Evolutionary conservation across 2,113 vertebrate species (phyloP).

Genomic region (Entomyzon cyanotis): DNA sequence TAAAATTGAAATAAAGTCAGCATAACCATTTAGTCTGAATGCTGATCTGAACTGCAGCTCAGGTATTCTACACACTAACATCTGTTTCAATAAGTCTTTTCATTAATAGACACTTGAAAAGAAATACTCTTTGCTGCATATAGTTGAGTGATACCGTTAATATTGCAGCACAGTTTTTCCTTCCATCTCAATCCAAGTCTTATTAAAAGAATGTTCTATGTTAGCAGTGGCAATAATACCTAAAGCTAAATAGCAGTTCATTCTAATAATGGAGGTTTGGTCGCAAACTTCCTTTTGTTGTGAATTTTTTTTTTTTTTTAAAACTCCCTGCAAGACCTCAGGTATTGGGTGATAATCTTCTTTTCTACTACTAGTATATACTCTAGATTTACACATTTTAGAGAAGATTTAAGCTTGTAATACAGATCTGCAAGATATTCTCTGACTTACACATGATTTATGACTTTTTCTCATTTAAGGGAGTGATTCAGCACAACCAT

Average conservation of each 20-base stretch:
- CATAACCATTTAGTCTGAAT: neutral
- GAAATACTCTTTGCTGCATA: neutral
- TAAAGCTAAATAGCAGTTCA: neutral
- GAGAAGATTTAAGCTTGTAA: neutral
- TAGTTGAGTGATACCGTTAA: neutral
- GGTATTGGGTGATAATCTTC: neutral
- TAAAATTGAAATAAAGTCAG: neutral
- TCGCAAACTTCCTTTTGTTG: neutral
- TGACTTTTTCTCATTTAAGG: neutral
- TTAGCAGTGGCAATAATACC: neutral
- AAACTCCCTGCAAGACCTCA: neutral
- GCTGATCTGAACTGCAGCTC: neutral
- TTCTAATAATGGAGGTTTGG: neutral
- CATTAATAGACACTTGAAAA: neutral
- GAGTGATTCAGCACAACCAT: neutral
- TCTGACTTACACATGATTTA: neutral
- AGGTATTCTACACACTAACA: neutral
- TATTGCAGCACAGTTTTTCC: neutral
- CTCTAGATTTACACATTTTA: neutral
- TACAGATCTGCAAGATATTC: neutral
- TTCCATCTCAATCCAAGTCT: neutral
- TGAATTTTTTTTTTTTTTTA: neutral
- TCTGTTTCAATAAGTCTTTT: neutral
- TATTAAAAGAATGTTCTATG: neutral
- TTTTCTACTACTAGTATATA: neutral